Percentiles rank a stretch among this genome's conserved stretches.
Conservation (phyloP, 92 coral and sea anemone species). For the Nematostella vectensis region DNA sequence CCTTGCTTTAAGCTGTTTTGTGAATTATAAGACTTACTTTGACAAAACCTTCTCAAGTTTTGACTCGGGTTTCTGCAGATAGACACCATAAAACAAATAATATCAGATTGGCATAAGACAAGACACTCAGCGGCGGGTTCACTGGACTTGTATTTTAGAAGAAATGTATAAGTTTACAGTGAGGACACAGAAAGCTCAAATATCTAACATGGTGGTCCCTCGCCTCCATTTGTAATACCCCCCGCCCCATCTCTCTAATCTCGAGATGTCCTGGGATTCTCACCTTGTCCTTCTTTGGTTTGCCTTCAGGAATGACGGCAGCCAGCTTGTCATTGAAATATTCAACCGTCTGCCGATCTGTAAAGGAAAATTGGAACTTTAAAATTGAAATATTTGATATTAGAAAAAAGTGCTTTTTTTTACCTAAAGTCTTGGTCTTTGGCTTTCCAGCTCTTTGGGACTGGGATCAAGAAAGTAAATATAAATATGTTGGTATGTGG, state of each 20-base stretch:
- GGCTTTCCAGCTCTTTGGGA: conserved; percentile 22
- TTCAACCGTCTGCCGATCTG: conserved; percentile 1
- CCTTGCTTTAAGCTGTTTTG: too few species aligned
- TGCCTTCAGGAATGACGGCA: not conserved
- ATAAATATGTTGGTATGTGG: not conserved
- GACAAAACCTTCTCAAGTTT: not conserved
- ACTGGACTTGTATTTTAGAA: too few species aligned
- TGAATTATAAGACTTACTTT: too few species aligned
- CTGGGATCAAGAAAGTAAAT: conserved; percentile 5
- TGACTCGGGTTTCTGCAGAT: conserved; percentile 2
- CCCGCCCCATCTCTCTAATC: too few species aligned
- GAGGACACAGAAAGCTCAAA: too few species aligned
- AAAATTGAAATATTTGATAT: too few species aligned
- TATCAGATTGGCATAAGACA: too few species aligned
- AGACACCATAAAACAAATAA: not conserved
- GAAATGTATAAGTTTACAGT: too few species aligned
- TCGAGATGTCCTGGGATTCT: too few species aligned
- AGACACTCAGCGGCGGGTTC: too few species aligned
- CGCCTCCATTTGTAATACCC: not conserved
- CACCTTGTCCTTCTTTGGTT: conserved; percentile 1
- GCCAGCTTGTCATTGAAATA: not conserved
- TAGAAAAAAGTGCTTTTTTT: too few species aligned
- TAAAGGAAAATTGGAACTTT: not conserved
- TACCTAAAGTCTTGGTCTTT: conserved; percentile 19
- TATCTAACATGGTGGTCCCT: too few species aligned